Base-by-base conservation (phyloP, 1,140 invertebrate genomes). In the Drosophila sproati region DNA sequence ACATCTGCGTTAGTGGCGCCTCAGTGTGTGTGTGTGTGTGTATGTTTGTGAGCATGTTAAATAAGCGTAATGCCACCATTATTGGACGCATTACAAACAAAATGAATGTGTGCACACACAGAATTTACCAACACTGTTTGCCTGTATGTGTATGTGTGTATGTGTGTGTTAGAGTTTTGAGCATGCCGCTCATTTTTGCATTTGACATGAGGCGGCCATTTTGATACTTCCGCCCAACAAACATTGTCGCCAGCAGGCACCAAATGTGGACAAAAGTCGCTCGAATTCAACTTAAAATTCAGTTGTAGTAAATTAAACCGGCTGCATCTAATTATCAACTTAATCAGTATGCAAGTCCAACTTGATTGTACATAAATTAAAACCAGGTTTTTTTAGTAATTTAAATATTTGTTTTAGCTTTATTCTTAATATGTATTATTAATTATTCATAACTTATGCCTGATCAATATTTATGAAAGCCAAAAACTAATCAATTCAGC, bases 31-130 rank as follows among this genome's bases (percentile, higher is more conserved):
- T 43, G 60, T 43, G 12, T 12, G 12, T 12, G 0, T 12, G 54
- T 45, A 37, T 71, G 78, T 80, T 63, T 82, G 62, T 68, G 71
- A 73, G 77, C 85, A 88, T 88, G 85, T 88, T 88, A 89, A 89
- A 89, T 89, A 82, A 85, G 85, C 85, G 85, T 89, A 89, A 89
- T 89, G 80, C 85, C 78, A 82, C 85, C 88, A 89, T 89, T 89
- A 89, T 89, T 89, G 85, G 85, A 80, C 85, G 80, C 74, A 89
- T 89, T 83, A 78, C 85, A 89, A 89, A 89, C 85, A 89, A 89
- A 89, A 83, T 88, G 83, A 88, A 74, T 88, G 69, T 81, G 78
- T 57, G 51, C 71, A 39, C 37, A 68, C 67, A 45, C 28, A 45
- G 54, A 59, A 37, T 48, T 50, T 61, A 48, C 55, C 55, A 34